Conservation (phyloP, 2,797 vertebrate genomes). For the Neosilurus hyrtlii region DNA sequence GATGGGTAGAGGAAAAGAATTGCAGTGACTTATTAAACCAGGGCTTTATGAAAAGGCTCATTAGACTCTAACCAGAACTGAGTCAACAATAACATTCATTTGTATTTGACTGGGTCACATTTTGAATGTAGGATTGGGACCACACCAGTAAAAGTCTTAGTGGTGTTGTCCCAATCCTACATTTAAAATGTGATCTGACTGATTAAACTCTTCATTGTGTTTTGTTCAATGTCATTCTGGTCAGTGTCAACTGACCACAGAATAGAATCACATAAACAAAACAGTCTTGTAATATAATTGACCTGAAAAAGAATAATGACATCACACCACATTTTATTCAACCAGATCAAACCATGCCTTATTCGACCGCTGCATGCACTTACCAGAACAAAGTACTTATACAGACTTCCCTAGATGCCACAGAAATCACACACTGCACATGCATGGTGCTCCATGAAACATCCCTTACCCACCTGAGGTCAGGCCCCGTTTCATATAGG, state of each 20-base stretch:
- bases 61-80: slow-evolving; percentile 18
- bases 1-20: slow-evolving; percentile 33
- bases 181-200: neutral
- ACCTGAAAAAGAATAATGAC: no score
- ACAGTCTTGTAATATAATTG: neutral
- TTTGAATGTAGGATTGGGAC: neutral
- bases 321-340: no score
- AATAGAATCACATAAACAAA: neutral
- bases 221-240: neutral
- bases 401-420: no score
- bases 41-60: slow-evolving; percentile 41
- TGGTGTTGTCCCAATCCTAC: no score
- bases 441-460: no score
- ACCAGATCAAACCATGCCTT: no score
- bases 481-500: no score
- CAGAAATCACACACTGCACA: no score
- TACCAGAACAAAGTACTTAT: no score
- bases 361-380: no score
- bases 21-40: slow-evolving; percentile 54
- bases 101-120: slow-evolving; percentile 45
- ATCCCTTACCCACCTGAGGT: no score
- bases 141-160: neutral
- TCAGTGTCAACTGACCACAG: neutral
- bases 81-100: slow-evolving; percentile 42
- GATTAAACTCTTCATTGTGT: neutral